Evolutionary conservation across 2,113 vertebrate genomes (phyloP).

Genomic region (Dunckerocampus dactyliophorus): DNA sequence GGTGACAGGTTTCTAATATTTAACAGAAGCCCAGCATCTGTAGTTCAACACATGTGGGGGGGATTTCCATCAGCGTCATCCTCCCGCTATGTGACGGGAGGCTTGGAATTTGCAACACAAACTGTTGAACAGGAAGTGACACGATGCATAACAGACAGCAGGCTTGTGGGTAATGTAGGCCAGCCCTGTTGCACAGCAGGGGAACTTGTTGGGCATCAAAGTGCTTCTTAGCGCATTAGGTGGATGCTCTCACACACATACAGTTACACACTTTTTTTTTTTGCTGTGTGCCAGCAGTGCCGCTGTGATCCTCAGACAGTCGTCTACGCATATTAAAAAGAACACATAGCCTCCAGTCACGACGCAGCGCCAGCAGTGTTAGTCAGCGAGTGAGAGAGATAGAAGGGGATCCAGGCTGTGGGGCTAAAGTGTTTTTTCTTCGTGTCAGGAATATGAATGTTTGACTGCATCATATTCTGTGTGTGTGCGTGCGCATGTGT

Average conservation of each 20-base stretch:
- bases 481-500: slow-evolving; percentile 38
- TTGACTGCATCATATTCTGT: slow-evolving; percentile 62
- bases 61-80: slow-evolving; percentile 59
- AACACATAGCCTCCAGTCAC: slow-evolving; percentile 64
- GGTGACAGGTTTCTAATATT: no score
- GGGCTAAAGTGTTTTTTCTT: slow-evolving; percentile 26
- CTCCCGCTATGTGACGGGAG: slow-evolving; percentile 45
- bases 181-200: slow-evolving; percentile 17
- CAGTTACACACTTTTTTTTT: slow-evolving; percentile 12
- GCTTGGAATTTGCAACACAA: slow-evolving; percentile 62
- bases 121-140: slow-evolving; percentile 64
- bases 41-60: not conserved
- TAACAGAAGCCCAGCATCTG: no score
- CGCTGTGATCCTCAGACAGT: slow-evolving; percentile 52
- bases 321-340: slow-evolving; percentile 61
- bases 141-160: slow-evolving; percentile 37
- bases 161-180: slow-evolving; percentile 63
- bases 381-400: slow-evolving; percentile 32
- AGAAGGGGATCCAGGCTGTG: slow-evolving; percentile 19
- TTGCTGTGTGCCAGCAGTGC: slow-evolving; percentile 27
- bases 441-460: slow-evolving; percentile 65
- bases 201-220: slow-evolving; percentile 24
- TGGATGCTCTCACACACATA: slow-evolving; percentile 22
- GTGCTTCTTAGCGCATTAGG: slow-evolving; percentile 19
- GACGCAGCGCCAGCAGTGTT: slow-evolving; percentile 50